Evolutionary conservation across 37 sponge, comb jelly and placozoan genomes (phyloP), one percentile per base, ranked within the genome.

Genomic region (Chondrilla cf. caribensis): DNA sequence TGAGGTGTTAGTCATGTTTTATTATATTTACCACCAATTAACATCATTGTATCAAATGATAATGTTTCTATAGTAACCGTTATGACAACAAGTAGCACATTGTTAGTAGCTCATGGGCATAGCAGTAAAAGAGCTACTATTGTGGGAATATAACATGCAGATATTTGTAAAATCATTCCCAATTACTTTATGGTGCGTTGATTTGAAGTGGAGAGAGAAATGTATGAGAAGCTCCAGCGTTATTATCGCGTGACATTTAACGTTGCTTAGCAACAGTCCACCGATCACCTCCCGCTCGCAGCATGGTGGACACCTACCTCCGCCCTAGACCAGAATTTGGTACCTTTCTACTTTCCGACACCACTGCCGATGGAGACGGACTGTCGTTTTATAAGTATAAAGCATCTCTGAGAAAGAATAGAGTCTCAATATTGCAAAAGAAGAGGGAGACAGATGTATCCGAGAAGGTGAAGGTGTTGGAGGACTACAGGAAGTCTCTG

Each of bases 311-410:
- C 44, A 39, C 76, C 21, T 25, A 39, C 76, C 44, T 73, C 24
- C 76, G 76, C 19, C 87, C 87, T 5, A 39, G 91, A 40, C 91
- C 91, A n/a, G 38, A 40, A 15, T 90, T 90, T 29, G 35, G 35
- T 32, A 90, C 84, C 0, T 86, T 86, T 57, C 70, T 90, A 0
- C 77, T 40, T 2, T 86, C 87, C 3, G 91, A 90, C 47, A 77
- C 80, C 11, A 83, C 41, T 47, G 67, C 55, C 3, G 84, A 59
- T 15, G 89, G 79, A 9, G 91, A 90, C 75, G 81, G 58, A 0
- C 87, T 90, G 36, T 21, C 87, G 22, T 86, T 80, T 54, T 81
- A 86, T 66, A 62, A 84, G 22, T 76, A 86, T 58, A 79, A 84
- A 77, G 60, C 80, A 65, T 47, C 60, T 0, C 81, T 86, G 54